Evolutionary conservation across 2,888 invertebrate genomes (phyloP).

Genomic region (Arenicola marina): DNA sequence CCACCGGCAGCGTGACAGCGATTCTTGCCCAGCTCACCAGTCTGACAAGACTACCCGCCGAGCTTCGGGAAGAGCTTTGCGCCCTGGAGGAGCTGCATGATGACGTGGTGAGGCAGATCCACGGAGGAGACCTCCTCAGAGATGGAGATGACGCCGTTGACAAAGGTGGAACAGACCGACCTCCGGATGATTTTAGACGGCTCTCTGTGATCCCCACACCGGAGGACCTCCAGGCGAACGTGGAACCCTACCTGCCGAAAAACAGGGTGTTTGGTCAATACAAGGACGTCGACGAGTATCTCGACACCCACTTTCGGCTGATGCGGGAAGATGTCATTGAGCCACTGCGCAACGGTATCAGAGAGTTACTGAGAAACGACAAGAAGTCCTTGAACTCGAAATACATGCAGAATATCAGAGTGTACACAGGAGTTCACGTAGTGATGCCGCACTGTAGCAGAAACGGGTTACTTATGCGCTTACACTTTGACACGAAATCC

Average conservation of each 20-base stretch:
- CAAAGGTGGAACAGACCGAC: not conserved
- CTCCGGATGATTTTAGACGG: not conserved
- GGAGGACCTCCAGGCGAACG: constrained; percentile 7
- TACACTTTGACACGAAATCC: constrained; percentile 28
- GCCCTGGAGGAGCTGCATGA: not conserved
- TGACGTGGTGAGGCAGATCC: not conserved
- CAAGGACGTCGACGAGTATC: constrained; percentile 70
- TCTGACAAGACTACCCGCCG: not conserved
- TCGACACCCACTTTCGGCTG: constrained; percentile 76
- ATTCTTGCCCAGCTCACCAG: not conserved
- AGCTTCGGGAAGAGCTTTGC: not conserved
- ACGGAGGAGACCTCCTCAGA: not conserved
- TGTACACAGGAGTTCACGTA: constrained; percentile 10
- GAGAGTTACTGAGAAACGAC: constrained; percentile 19
- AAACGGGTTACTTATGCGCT: constrained; percentile 35
- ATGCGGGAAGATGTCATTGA: constrained; percentile 77
- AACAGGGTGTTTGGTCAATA: constrained; percentile 71
- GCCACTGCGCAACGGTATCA: constrained; percentile 72
- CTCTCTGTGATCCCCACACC: constrained; percentile 2
- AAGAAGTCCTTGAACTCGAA: not conserved
- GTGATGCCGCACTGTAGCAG: constrained; percentile 22
- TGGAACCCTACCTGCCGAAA: constrained; percentile 64
- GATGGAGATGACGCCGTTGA: not conserved
- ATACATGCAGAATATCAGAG: constrained; percentile 11
- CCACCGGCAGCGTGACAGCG: not conserved